These are phyloP conservation scores for Aphelocoma coerulescens DNA, from an alignment of 2,113 vertebrate genomes.

Conservation along the genomic window DNA sequence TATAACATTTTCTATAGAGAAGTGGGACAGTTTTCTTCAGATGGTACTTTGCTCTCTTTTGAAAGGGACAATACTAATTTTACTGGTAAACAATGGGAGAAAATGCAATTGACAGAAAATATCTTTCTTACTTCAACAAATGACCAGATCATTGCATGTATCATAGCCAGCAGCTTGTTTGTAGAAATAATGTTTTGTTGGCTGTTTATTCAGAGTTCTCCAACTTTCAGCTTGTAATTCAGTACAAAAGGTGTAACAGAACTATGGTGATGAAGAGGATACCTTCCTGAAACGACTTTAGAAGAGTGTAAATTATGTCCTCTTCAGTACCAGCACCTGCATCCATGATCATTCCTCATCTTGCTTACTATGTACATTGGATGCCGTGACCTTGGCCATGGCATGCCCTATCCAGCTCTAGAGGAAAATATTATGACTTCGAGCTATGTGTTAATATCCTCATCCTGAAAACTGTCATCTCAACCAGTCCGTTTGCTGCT, in stretches of 20 bases:
- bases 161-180: not conserved
- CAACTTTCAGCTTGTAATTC: not conserved
- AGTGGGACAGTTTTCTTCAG: not conserved
- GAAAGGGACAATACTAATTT: not conserved
- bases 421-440: not conserved
- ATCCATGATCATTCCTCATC: not conserved
- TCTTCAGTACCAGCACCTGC: not conserved
- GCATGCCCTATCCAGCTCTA: not conserved
- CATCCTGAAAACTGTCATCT: not conserved
- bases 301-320: not conserved
- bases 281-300: not conserved
- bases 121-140: not conserved
- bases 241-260: not conserved
- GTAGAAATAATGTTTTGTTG: not conserved
- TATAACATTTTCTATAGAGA: not conserved
- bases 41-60: not conserved
- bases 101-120: not conserved
- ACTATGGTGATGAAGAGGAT: not conserved
- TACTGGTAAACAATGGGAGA: not conserved
- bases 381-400: not conserved
- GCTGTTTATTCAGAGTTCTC: not conserved
- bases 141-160: not conserved
- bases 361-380: fast-evolving
- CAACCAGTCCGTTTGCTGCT: not conserved
- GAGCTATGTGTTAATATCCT: not conserved